phyloP scores from a whole-genome alignment of 2,797 vertebrate genomes.

The Emys orbicularis region DNA sequence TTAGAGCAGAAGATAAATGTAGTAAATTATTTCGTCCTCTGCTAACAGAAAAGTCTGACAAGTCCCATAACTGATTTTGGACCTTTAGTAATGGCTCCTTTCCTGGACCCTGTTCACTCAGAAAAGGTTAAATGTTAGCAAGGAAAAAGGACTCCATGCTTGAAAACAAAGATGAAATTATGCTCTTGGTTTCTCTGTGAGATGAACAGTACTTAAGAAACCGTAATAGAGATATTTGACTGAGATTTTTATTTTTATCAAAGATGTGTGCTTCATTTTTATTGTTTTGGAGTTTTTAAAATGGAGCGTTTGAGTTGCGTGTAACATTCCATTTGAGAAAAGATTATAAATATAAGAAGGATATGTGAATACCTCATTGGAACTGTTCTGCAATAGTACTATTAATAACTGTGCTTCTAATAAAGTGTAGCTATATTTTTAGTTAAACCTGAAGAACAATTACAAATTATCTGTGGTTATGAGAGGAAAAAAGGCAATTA shows the following conservation, averaged over 20 bases:
- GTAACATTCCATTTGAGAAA: background rate
- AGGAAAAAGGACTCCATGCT: slow-evolving; percentile 2
- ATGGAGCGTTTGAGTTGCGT: background rate
- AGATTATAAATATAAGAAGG: background rate
- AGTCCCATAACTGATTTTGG: slow-evolving; percentile 76
- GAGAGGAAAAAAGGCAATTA: slow-evolving; percentile 17
- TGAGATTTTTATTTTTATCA: background rate
- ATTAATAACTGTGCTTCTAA: slow-evolving; percentile 1
- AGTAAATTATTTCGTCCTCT: slow-evolving; percentile 14
- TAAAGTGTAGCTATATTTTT: background rate
- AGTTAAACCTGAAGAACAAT: slow-evolving; percentile 13
- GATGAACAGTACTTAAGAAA: background rate
- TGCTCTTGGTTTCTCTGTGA: background rate
- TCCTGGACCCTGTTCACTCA: slow-evolving; percentile 74
- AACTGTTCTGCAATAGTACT: slow-evolving; percentile 10
- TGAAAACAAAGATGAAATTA: background rate
- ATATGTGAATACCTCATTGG: slow-evolving; percentile 9
- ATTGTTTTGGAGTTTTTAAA: background rate
- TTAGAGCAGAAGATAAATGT: slow-evolving; percentile 78
- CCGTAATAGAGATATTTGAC: accelerated
- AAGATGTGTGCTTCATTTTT: background rate
- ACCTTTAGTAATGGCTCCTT: slow-evolving; percentile 79
- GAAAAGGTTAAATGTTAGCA: slow-evolving; percentile 75
- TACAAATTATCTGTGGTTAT: slow-evolving; percentile 15
- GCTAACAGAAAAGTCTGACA: slow-evolving; percentile 77